These are phyloP conservation scores for Gasterosteus nipponicus DNA, from an alignment of 2,113 vertebrate genomes.

Conservation along the genomic window DNA sequence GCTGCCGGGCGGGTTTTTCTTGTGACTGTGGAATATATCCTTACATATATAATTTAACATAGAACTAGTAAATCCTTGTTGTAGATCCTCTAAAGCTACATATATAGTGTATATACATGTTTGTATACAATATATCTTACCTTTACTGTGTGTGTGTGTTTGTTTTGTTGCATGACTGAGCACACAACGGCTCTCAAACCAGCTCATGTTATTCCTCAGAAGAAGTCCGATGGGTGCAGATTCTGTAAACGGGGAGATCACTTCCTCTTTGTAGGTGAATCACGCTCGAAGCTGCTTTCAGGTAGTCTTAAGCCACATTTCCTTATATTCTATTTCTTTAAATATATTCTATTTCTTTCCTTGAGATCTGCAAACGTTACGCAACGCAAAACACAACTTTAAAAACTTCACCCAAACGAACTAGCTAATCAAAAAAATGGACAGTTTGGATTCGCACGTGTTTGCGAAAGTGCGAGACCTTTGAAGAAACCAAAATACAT, in stretches of 20 bases:
- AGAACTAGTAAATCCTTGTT: not conserved
- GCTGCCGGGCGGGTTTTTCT: conserved; percentile 23
- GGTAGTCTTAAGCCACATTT: too few species aligned
- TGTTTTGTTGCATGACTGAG: conserved; percentile 10
- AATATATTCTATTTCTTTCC: not conserved
- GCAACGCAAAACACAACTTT: too few species aligned
- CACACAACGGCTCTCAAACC: conserved; percentile 37
- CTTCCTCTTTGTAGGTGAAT: conserved; percentile 23
- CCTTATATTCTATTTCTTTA: not conserved
- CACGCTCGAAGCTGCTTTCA: too few species aligned
- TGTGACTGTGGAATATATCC: too few species aligned
- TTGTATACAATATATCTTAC: not conserved
- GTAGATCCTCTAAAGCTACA: not conserved
- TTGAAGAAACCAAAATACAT: too few species aligned
- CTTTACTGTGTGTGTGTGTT: conserved; percentile 6
- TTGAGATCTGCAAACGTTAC: not conserved
- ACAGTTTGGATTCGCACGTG: too few species aligned
- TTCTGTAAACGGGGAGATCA: conserved; percentile 1
- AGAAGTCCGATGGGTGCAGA: not conserved
- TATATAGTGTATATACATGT: not conserved
- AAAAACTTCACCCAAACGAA: too few species aligned
- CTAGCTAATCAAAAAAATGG: too few species aligned
- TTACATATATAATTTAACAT: too few species aligned
- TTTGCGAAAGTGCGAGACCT: too few species aligned
- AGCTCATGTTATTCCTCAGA: conserved; percentile 5